Base-by-base conservation (phyloP, 1,140 invertebrate genomes). In the Notospermus geniculatus region DNA sequence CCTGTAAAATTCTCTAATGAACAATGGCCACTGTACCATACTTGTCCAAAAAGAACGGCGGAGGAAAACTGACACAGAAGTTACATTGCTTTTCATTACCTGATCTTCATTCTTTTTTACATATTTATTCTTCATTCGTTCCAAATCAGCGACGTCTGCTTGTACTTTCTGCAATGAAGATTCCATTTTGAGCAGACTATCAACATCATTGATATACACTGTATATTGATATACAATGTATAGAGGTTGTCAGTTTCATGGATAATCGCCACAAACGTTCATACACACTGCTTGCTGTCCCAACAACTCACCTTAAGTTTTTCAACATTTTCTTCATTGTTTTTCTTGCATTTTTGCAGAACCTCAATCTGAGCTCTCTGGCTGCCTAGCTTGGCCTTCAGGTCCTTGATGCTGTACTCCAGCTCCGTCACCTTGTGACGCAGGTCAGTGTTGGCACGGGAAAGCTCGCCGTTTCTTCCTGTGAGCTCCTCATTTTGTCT, bases 351-450 rank as follows among this genome's bases (percentile, higher is more conserved):
- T 54, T 68, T 69, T 43, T 71, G 54, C 22, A 74, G 43, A 36
- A 77, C 70, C 36, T 75, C 72, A n/a, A 72, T 70, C 55, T 74
- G 74, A n/a, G 66, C 65, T 63, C 68, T 71, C 59, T 76, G 76
- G 0, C 69, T 69, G 0, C 68, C 59, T 5, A 77, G 39, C 58
- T 77, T 79, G 1, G 68, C 65, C 50, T 73, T 70, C 11, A 72
- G 55, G 41, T 77, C 76, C 25, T 70, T 63, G 2, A 73, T 60
- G 4, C 28, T n/a, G 1, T 41, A 61, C 9, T 79, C 74, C 13
- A 54, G 50, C 27, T 78, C 74, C 17, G 63, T 57, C 23, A 66
- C 43, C 39, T 71, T 69, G 56, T 77, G 75, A 22, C 75, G 66
- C 43, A 76, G 60, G 28, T 75, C 73, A 15, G 70, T 72, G 64